Percentiles rank a stretch among this genome's conserved stretches.
Conservation (phyloP, 2,113 vertebrate species). For the Anthoscopus minutus region DNA sequence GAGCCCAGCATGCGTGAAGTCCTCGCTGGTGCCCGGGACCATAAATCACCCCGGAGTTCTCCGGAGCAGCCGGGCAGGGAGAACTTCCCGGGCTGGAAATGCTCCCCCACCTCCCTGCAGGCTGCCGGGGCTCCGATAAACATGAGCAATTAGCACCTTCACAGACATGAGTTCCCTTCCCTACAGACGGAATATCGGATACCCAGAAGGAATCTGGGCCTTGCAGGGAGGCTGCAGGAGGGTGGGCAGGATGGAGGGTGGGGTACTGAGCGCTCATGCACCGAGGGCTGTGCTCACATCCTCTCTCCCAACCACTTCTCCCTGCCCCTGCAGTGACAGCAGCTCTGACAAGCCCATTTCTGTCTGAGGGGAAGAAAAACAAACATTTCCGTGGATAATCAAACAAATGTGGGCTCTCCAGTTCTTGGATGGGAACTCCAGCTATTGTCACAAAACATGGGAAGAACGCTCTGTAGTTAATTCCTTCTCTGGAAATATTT, state of each 20-base stretch:
- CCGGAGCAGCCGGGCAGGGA: not conserved
- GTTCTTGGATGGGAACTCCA: conserved; percentile 14
- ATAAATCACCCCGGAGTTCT: conserved; percentile 9
- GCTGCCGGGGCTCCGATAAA: conserved; percentile 7
- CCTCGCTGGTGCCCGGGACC: not conserved
- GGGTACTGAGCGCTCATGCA: not conserved
- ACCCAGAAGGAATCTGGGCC: not conserved
- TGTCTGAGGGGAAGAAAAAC: conserved; percentile 26
- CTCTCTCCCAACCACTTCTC: not conserved
- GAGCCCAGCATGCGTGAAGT: not conserved
- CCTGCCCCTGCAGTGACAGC: not conserved
- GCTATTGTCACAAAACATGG: conserved; percentile 27
- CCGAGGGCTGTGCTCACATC: not conserved
- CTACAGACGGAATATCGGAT: not conserved
- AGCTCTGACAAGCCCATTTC: not conserved
- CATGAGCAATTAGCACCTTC: not conserved
- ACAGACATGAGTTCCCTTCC: not conserved
- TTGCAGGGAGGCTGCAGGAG: not conserved
- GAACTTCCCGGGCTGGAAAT: not conserved
- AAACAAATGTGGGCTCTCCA: conserved; percentile 15
- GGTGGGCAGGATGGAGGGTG: not conserved
- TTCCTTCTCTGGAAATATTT: conserved; percentile 36
- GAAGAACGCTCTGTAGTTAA: conserved; percentile 48
- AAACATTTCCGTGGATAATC: conserved; percentile 20
- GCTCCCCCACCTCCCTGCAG: not conserved